phyloP scores from a whole-genome alignment of 2,113 vertebrate genomes.

The Thomomys bottae region DNA sequence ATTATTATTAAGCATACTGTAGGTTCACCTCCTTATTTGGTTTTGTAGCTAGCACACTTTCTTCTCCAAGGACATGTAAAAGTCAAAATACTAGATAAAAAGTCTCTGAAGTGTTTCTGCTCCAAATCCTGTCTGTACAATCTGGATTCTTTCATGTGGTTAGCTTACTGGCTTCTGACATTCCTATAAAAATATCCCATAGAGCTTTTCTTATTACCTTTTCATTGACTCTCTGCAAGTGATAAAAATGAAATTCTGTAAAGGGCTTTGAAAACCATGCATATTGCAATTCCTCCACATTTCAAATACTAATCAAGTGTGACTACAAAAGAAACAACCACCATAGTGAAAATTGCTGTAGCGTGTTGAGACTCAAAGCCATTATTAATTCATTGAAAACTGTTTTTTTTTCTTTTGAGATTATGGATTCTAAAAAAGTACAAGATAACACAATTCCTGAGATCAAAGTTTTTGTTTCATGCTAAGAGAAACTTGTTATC shows the following conservation, averaged over 20 bases:
- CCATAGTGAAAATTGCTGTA: constrained; percentile 60
- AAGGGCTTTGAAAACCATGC: constrained; percentile 71
- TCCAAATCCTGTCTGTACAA: constrained; percentile 46
- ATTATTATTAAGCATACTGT: constrained; percentile 69
- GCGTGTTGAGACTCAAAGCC: constrained; percentile 28
- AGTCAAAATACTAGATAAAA: constrained; percentile 65
- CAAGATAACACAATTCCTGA: constrained; percentile 58
- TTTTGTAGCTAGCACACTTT: constrained; percentile 65
- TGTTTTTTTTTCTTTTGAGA: constrained; percentile 54
- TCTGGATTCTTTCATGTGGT: constrained; percentile 70
- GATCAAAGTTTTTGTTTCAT: constrained; percentile 69
- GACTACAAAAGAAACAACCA: constrained; percentile 59
- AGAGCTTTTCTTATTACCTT: constrained; percentile 75
- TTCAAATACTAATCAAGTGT: constrained; percentile 76
- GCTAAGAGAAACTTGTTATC: constrained; percentile 39
- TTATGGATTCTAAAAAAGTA: constrained; percentile 49
- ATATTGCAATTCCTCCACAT: constrained; percentile 72
- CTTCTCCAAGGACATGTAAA: constrained; percentile 62
- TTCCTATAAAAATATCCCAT: constrained; percentile 66
- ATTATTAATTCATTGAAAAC: constrained; percentile 75
- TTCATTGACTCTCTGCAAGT: constrained; percentile 64
- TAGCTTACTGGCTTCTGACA: constrained; percentile 73
- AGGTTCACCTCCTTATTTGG: constrained; percentile 35
- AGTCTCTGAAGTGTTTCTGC: constrained; percentile 67
- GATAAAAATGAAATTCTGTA: constrained; percentile 73